Percentiles rank a stretch among this genome's conserved stretches.
phyloP scores from a whole-genome alignment of 2,797 vertebrate species.

The Xiphophorus birchmanni region DNA sequence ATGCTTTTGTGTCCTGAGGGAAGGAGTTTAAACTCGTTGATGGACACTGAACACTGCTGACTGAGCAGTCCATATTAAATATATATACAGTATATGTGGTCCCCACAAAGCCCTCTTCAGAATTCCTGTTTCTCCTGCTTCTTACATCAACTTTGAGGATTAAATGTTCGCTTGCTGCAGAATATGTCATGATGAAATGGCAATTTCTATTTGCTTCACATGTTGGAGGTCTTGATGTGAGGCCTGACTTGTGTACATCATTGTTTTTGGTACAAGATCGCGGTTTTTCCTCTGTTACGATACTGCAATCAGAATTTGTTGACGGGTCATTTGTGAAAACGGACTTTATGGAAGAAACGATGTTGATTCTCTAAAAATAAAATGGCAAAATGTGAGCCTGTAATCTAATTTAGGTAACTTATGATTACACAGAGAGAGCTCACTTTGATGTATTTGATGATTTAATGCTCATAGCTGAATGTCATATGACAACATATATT shows the following conservation, averaged over 20 bases:
- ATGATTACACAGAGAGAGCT: neutral
- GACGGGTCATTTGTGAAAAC: constrained; percentile 19
- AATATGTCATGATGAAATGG: neutral
- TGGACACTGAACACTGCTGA: neutral
- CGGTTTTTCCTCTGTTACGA: neutral
- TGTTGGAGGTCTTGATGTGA: neutral
- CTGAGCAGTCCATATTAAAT: neutral
- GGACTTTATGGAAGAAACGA: constrained; percentile 7
- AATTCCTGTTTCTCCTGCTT: neutral
- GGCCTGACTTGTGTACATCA: neutral
- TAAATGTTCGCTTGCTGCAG: neutral
- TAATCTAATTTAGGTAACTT: neutral
- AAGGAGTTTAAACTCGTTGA: neutral
- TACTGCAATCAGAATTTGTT: constrained; percentile 21
- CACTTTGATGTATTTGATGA: neutral
- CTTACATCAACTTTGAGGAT: neutral
- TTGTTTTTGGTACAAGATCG: neutral
- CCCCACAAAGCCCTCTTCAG: neutral
- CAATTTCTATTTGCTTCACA: neutral
- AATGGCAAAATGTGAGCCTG: neutral
- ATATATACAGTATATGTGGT: too few relatives aligned
- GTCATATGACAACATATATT: neutral
- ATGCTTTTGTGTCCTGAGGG: neutral
- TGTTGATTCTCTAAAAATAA: neutral
- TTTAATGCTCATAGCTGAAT: neutral